Conservation (phyloP, 2,888 invertebrate genomes). For the Augochlorella aurata region DNA sequence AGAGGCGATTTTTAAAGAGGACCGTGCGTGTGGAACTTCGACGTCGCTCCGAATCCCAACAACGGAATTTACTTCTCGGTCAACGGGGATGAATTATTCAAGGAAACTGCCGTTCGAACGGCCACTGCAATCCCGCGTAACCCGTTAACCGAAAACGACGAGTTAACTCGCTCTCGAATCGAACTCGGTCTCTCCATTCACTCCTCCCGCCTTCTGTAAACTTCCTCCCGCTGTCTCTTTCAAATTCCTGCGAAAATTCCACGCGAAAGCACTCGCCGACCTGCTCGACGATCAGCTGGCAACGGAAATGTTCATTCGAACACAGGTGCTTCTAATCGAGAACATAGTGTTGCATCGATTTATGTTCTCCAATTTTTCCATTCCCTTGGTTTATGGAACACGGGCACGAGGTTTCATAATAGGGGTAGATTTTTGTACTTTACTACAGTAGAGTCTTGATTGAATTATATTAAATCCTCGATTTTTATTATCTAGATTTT, state of each 20-base stretch:
- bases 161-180: conserved; percentile 5
- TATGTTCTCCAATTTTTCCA: too few relatives aligned
- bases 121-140: neutral
- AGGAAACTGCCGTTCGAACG: conserved; percentile 9
- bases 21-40: neutral
- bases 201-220: neutral
- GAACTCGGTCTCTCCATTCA: neutral
- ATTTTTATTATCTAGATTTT: too few relatives aligned
- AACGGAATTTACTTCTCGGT: neutral
- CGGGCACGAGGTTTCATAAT: too few relatives aligned
- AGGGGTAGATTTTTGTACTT: too few relatives aligned
- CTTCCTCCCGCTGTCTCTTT: neutral
- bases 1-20: neutral
- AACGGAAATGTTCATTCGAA: too few relatives aligned
- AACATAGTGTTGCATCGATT: too few relatives aligned
- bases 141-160: neutral
- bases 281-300: too few relatives aligned
- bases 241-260: neutral
- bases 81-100: conserved; percentile 24
- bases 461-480: too few relatives aligned
- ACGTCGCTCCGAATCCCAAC: neutral
- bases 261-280: neutral
- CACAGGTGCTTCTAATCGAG: too few relatives aligned
- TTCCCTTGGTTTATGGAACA: too few relatives aligned
- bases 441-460: too few relatives aligned